phyloP scores from a whole-genome alignment of 2,888 invertebrate species.

The Drosophila rellima region DNA sequence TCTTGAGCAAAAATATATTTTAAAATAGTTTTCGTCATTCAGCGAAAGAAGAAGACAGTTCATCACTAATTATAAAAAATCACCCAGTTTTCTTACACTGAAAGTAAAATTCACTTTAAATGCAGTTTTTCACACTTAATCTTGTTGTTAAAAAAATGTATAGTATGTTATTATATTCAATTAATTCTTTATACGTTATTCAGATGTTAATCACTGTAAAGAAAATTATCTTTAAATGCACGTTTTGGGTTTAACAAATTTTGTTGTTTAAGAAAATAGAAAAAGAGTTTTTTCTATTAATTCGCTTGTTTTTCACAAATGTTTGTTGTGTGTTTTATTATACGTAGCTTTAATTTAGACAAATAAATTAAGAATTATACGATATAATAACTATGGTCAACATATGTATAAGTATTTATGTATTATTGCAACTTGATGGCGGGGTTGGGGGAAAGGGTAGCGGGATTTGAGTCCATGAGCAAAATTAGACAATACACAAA shows the following conservation, averaged over 20 bases:
- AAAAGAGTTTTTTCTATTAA: neutral
- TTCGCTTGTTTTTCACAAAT: conserved; percentile 35
- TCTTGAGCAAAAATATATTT: neutral
- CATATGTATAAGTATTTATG: conserved; percentile 32
- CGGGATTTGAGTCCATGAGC: conserved; percentile 26
- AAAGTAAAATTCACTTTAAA: neutral
- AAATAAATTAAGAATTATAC: conserved; percentile 79
- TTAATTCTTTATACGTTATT: neutral
- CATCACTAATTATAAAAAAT: neutral
- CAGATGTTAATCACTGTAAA: neutral
- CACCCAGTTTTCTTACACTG: neutral
- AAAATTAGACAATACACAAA: conserved; percentile 30
- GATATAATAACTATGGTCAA: conserved; percentile 81
- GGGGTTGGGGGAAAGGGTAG: conserved; percentile 2
- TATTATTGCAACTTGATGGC: conserved; percentile 61
- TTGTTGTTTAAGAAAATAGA: neutral
- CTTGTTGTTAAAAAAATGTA: neutral
- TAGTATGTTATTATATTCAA: neutral
- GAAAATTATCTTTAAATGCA: conserved; percentile 5
- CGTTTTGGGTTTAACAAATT: neutral
- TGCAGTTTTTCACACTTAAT: neutral
- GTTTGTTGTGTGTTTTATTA: conserved; percentile 66
- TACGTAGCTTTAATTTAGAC: conserved; percentile 77
- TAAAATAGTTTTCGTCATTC: too few species aligned
- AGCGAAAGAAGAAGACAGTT: too few species aligned